phyloP scores from a whole-genome alignment of 2,888 invertebrate species.

The Gastrophysa polygoni region DNA sequence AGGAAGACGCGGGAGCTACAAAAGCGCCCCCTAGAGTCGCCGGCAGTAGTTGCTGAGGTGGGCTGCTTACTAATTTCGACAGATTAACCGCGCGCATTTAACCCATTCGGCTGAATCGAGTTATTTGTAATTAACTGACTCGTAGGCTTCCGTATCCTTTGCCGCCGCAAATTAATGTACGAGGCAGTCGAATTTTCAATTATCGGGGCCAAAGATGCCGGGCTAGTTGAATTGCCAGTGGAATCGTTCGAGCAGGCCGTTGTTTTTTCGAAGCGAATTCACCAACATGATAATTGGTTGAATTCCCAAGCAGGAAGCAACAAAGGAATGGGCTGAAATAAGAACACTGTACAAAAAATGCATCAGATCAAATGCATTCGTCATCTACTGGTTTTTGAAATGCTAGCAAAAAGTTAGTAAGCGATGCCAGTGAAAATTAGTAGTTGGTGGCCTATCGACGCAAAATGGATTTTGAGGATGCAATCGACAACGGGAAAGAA shows the following conservation, averaged over 20 bases:
- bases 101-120: conserved; percentile 60
- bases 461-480: too few species aligned
- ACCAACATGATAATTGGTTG: too few species aligned
- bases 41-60: conserved; percentile 57
- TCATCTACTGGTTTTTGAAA: too few species aligned
- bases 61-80: conserved; percentile 61
- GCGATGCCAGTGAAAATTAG: too few species aligned
- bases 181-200: conserved; percentile 38
- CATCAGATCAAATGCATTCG: too few species aligned
- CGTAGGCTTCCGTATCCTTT: conserved; percentile 39
- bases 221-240: background rate
- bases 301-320: conserved; percentile 7
- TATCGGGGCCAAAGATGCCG: conserved; percentile 32
- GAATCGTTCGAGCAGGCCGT: background rate
- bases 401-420: too few species aligned
- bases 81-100: conserved; percentile 60
- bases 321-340: background rate
- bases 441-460: too few species aligned
- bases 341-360: too few species aligned
- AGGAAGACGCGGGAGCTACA: too few species aligned
- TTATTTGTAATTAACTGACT: conserved; percentile 61
- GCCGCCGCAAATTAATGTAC: conserved; percentile 46
- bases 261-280: background rate
- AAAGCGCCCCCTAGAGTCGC: too few species aligned
- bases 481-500: too few species aligned